Base-by-base conservation (phyloP, 2,888 invertebrate species). In the Cotesia congregata region DNA sequence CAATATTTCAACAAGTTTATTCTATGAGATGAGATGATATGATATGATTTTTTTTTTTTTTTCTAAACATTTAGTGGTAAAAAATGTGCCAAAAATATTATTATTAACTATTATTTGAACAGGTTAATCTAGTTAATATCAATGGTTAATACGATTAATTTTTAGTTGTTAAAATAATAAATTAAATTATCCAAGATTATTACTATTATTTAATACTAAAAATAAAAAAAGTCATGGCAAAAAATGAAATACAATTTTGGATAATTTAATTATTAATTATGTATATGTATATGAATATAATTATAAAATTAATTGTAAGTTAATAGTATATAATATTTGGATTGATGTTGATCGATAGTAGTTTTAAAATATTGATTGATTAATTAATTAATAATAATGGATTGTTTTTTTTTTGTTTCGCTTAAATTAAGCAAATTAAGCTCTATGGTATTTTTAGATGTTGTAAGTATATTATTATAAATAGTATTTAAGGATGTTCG, bases 401-500 rank as follows among this genome's bases (percentile, higher is more conserved):
- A 30, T 30, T 20, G 20, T 20, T 20, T 20, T 30, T 30, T 30
- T 30, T 30, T 30, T 30, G 30, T 30, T 30, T 30, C 2, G 30
- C 30, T 30, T 30, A 30, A 30, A 30, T 30, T 30, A 30, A 30
- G 30, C 30, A 30, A 30, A 30, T 30, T 30, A 30, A 30, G 30
- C 30, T 30, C 30, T 30, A 30, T 30, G 30, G 2, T 30, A 30
- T 30, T 30, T 30, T 30, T 30, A 30, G 50, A 50, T 50, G 50
- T 50, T 50, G 50, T 50, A 50, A 50, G 7, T 50, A 50, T 6
- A 12, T 50, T 50, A 50, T 50, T 50, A 50, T 50, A 9, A 50
- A 3, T 50, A 50, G 30, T 65, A 62, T 65, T 83, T 88, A 88
- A 84, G 88, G 86, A 84, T 89, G 88, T 84, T 89, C 88, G 85